A percentile compares a stretch with the other conserved stretches of the same genome.
phyloP scores from a whole-genome alignment of 2,113 vertebrate genomes.

The Prolemur simus region DNA sequence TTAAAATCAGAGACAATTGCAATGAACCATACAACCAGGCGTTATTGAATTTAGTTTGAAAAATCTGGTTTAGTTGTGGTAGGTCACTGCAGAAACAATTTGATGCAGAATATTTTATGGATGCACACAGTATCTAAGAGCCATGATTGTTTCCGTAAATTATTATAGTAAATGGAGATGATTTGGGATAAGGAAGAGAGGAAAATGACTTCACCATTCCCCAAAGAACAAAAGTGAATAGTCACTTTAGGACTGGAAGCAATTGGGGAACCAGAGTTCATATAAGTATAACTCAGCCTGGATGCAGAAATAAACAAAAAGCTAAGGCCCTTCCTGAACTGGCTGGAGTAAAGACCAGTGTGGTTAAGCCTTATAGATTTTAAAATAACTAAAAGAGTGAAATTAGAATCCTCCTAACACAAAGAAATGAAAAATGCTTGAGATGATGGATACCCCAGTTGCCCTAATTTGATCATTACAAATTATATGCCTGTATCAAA shows the following conservation, averaged over 20 bases:
- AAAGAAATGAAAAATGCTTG: too few relatives aligned
- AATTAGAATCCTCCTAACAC: too few relatives aligned
- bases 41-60: neutral
- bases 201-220: neutral
- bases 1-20: neutral
- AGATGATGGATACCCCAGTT: too few relatives aligned
- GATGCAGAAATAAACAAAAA: neutral
- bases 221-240: neutral
- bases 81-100: neutral
- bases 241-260: neutral
- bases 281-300: neutral
- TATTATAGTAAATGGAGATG: conserved; percentile 1
- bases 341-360: neutral
- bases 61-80: neutral
- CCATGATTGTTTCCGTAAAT: conserved; percentile 8
- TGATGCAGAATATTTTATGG: neutral
- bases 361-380: too few relatives aligned
- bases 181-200: neutral
- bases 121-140: neutral
- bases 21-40: neutral
- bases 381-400: too few relatives aligned
- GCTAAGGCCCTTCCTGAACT: neutral
- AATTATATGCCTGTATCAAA: too few relatives aligned
- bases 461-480: too few relatives aligned
- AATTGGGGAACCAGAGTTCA: neutral